Evolutionary conservation across 2,888 invertebrate species (phyloP).

Genomic region (Andrena hattorfiana): DNA sequence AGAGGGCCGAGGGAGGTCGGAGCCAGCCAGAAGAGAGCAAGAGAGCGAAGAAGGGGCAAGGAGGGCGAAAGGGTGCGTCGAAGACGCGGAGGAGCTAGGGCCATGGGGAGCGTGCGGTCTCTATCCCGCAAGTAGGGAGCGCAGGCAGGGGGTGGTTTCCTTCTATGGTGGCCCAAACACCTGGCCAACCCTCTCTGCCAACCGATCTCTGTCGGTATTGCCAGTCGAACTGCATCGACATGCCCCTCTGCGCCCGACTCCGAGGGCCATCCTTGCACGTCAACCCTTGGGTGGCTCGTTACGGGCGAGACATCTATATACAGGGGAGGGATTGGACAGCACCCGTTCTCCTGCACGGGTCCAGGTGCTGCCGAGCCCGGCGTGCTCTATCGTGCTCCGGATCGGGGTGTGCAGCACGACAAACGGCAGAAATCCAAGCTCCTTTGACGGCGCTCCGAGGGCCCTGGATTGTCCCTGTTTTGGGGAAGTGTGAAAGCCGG

Average conservation of each 20-base stretch:
- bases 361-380: conserved; percentile 44
- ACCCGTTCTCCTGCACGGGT: conserved; percentile 30
- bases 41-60: conserved; percentile 27
- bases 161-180: conserved; percentile 77
- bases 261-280: conserved; percentile 62
- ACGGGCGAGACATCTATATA: conserved; percentile 61
- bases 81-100: conserved; percentile 46
- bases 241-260: conserved; percentile 47
- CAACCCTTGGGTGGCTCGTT: conserved; percentile 65
- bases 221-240: conserved; percentile 75
- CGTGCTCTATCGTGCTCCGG: conserved; percentile 16
- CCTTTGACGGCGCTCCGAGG: not conserved
- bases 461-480: not conserved
- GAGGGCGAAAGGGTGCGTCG: conserved; percentile 49
- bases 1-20: conserved; percentile 44
- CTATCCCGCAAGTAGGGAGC: conserved; percentile 50
- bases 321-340: conserved; percentile 53
- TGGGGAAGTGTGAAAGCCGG: not conserved
- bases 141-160: conserved; percentile 73
- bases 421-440: conserved; percentile 5
- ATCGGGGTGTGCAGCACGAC: conserved; percentile 29
- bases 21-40: conserved; percentile 3
- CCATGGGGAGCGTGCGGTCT: conserved; percentile 52
- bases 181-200: conserved; percentile 75
- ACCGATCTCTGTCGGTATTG: conserved; percentile 77